Percentiles rank a stretch among this genome's conserved stretches.
Conservation (phyloP, 2,888 invertebrate species). For the Drosophila limbata region DNA sequence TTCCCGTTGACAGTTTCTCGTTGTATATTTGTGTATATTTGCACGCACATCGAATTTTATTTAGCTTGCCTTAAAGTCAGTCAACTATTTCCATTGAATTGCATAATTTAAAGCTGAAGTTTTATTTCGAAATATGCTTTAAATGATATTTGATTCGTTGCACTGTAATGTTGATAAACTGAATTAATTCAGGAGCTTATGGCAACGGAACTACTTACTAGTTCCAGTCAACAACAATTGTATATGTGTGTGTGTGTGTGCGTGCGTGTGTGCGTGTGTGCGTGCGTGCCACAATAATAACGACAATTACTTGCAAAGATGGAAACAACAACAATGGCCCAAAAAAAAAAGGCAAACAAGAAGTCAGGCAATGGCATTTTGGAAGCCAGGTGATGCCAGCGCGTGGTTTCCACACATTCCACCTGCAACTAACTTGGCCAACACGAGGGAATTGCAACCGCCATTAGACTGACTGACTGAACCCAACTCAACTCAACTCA, state of each 20-base stretch:
- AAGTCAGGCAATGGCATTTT: constrained; percentile 54
- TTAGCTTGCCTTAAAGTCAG: too few species aligned
- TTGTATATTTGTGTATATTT: too few species aligned
- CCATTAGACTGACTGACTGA: constrained; percentile 52
- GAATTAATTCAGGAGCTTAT: not conserved
- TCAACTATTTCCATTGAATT: not conserved
- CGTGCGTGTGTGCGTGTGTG: constrained; percentile 10
- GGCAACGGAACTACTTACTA: constrained; percentile 9
- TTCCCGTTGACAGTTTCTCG: too few species aligned
- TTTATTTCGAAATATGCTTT: not conserved
- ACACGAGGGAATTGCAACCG: constrained; percentile 51
- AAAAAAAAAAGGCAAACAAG: constrained; percentile 45
- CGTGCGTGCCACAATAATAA: constrained; percentile 24
- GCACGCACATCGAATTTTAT: too few species aligned
- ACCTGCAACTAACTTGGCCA: constrained; percentile 31
- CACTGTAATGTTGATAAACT: not conserved
- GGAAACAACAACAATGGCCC: constrained; percentile 25
- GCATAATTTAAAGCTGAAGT: not conserved
- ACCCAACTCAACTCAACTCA: constrained; percentile 8
- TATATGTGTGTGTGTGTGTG: not conserved
- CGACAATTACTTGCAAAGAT: constrained; percentile 41
- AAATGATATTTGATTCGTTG: not conserved
- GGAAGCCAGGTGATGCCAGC: constrained; percentile 58
- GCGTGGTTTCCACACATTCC: constrained; percentile 60
- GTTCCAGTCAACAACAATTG: constrained; percentile 19